A percentile compares a stretch with the other conserved stretches of the same genome.
phyloP scores from a whole-genome alignment of 1,140 invertebrate genomes.

The Tetramorium alpestre region DNA sequence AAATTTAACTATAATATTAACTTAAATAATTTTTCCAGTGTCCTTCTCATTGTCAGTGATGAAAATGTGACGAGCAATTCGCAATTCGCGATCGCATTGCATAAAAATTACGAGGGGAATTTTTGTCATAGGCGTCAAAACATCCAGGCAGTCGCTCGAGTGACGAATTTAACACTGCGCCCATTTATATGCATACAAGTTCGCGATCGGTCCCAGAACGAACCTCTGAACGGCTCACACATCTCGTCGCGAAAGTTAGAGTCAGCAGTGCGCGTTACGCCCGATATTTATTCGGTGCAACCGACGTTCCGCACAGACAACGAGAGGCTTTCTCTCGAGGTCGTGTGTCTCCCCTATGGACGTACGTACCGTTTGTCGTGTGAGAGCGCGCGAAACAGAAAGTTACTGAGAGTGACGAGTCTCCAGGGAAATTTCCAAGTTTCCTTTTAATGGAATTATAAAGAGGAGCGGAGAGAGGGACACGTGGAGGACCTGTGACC shows the following conservation, averaged over 20 bases:
- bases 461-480: slow-evolving; percentile 65
- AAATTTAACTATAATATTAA: no score
- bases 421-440: slow-evolving; percentile 76
- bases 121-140: not conserved
- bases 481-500: slow-evolving; percentile 48
- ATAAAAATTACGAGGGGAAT: not conserved
- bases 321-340: slow-evolving; percentile 41
- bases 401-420: slow-evolving; percentile 77
- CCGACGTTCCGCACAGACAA: slow-evolving; percentile 6
- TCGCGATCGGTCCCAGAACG: slow-evolving; percentile 46
- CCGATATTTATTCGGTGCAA: slow-evolving; percentile 51
- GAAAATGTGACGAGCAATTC: not conserved
- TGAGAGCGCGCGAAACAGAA: slow-evolving; percentile 72
- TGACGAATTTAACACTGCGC: not conserved
- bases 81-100: not conserved
- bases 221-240: slow-evolving; percentile 19
- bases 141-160: not conserved
- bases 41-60: not conserved
- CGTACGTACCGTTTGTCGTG: slow-evolving; percentile 35
- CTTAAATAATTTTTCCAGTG: not conserved
- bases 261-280: not conserved
- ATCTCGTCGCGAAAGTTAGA: slow-evolving; percentile 30
- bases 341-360: slow-evolving; percentile 59
- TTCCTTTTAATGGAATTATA: slow-evolving; percentile 78
- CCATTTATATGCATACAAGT: slow-evolving; percentile 28